phyloP scores from a whole-genome alignment of 2,888 invertebrate genomes.

The Microchrysa polita region DNA sequence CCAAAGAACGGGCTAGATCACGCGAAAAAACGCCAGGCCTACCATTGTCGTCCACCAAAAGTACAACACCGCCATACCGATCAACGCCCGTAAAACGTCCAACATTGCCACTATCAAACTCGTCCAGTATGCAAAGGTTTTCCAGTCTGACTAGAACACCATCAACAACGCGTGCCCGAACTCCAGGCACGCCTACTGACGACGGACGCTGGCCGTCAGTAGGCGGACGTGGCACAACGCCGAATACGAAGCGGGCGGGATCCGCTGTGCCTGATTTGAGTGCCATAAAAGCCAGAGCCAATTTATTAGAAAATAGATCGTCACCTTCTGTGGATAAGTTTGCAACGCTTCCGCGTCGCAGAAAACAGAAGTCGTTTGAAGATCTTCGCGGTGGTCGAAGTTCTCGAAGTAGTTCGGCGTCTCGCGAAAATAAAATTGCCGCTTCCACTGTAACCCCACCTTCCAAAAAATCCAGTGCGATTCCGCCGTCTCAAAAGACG shows the following conservation, averaged over 20 bases:
- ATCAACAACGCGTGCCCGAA: conserved; percentile 70
- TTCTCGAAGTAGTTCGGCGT: conserved; percentile 66
- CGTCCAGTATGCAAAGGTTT: conserved; percentile 58
- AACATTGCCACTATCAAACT: conserved; percentile 67
- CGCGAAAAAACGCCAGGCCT: conserved; percentile 69
- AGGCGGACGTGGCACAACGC: conserved; percentile 52
- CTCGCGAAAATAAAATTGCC: conserved; percentile 65
- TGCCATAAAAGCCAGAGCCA: conserved; percentile 57
- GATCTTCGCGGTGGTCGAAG: conserved; percentile 63
- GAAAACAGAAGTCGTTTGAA: conserved; percentile 73
- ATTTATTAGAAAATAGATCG: conserved; percentile 61
- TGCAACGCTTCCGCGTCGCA: conserved; percentile 79
- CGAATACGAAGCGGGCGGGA: conserved; percentile 56
- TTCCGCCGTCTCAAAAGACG: conserved; percentile 56
- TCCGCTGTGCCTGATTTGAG: conserved; percentile 60
- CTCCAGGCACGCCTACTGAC: conserved; percentile 73
- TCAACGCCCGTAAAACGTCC: conserved; percentile 58
- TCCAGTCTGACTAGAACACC: conserved; percentile 59
- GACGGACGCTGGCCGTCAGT: conserved; percentile 76
- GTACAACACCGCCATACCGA: conserved; percentile 58
- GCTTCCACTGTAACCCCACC: conserved; percentile 59
- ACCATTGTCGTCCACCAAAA: conserved; percentile 66
- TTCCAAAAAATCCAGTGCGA: conserved; percentile 55
- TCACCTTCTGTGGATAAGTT: conserved; percentile 73
- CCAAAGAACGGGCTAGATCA: conserved; percentile 70